These are phyloP conservation scores for Melolontha melolontha DNA, from an alignment of 2,888 invertebrate species.

Conservation along the genomic window DNA sequence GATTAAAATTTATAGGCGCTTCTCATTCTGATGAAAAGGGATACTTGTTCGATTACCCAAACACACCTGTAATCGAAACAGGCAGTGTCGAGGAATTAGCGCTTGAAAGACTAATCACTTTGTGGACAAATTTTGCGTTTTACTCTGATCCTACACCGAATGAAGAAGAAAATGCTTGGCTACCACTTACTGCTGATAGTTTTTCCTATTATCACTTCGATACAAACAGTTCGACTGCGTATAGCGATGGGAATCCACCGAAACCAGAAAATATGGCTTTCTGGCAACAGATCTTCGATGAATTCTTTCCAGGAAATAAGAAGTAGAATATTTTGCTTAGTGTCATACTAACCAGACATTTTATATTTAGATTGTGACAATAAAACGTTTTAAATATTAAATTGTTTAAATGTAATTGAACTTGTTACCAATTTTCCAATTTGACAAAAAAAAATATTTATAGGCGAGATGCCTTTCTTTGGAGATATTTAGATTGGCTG, in stretches of 20 bases:
- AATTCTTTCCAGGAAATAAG: constrained; percentile 9
- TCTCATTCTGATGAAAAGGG: constrained; percentile 32
- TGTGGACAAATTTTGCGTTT: constrained; percentile 57
- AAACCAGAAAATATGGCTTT: constrained; percentile 54
- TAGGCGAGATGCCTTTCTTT: too few species aligned
- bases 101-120: constrained; percentile 49
- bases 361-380: too few species aligned
- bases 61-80: constrained; percentile 34
- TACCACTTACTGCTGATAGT: constrained; percentile 50
- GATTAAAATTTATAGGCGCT: constrained; percentile 22
- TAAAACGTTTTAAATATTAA: too few species aligned
- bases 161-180: constrained; percentile 49
- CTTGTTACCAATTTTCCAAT: too few species aligned
- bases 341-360: too few species aligned
- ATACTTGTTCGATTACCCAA: constrained; percentile 14
- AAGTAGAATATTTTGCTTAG: neutral
- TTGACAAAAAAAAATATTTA: too few species aligned
- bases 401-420: too few species aligned
- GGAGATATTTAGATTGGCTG: too few species aligned
- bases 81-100: constrained; percentile 48
- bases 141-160: constrained; percentile 51
- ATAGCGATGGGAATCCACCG: constrained; percentile 47
- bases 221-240: constrained; percentile 47
- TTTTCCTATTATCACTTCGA: constrained; percentile 56
- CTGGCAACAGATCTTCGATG: constrained; percentile 51